Evolutionary conservation across 2,888 invertebrate species (phyloP), one percentile per base, ranked within the genome.

Genomic region (Drosophila nr. medialis): DNA sequence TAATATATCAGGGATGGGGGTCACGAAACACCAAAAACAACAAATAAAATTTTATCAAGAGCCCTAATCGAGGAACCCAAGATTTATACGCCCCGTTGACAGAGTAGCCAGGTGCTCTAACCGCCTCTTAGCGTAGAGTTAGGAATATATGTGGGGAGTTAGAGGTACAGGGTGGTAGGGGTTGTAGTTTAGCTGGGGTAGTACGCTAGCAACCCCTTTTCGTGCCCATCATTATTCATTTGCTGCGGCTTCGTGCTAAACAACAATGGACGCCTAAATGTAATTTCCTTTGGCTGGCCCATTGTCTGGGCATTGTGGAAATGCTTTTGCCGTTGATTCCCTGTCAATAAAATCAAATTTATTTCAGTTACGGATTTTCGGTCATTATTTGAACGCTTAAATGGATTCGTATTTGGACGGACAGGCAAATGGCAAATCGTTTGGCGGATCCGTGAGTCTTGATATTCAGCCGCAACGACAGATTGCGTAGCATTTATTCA

Each of bases 311-410:
- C 29, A 66, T 87, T 74, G 72, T 74, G 72, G 68, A 60, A 82
- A 71, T 72, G 45, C 45, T 32, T 67, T 56, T 54, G 54, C 49
- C 59, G 51, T 69, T 80, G 83, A 76, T 80, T 82, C 80, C 70
- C 75, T 80, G 83, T 82, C 88, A 86, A 86, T 89, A 80, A 88
- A 89, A 86, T 83, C 88, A 86, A 83, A 86, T 90, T 86, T 88
- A 90, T 86, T 78, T 68, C 70, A 65, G 70, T 72, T 74, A 75
- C 66, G 80, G 77, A 81, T 87, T 84, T 82, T 89, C 73, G 87
- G 72, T 80, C 85, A 89, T 81, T 81, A 80, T 64, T 61, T 49
- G 64, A 68, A 51, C 49, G 63, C 40, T 68, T 74, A 82, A 85
- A 67, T 86, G 72, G 78, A 67, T 69, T 71, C 81, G 65, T 67